phyloP scores from a whole-genome alignment of 2,797 vertebrate species.

The Rhinatrema bivittatum region DNA sequence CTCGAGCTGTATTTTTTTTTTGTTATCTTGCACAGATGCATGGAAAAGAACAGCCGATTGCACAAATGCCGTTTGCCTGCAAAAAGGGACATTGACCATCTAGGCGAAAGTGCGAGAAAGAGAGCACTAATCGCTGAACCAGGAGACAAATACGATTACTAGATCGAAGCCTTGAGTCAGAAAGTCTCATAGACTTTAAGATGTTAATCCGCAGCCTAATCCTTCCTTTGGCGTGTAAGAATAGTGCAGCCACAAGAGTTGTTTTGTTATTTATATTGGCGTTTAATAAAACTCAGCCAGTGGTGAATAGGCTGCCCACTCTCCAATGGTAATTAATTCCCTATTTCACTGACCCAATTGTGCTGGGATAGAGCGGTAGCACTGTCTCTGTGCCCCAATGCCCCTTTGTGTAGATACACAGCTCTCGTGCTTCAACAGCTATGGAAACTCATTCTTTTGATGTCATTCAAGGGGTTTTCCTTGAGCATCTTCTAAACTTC shows the following conservation, averaged over 20 bases:
- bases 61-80: conserved; percentile 48
- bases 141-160: conserved; percentile 74
- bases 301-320: conserved; percentile 70
- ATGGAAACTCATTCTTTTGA: conserved; percentile 74
- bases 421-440: conserved; percentile 71
- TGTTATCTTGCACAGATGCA: conserved; percentile 42
- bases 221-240: conserved; percentile 75
- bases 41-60: conserved; percentile 54
- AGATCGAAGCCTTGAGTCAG: conserved; percentile 72
- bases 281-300: conserved; percentile 76
- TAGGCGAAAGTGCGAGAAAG: conserved; percentile 52
- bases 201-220: conserved; percentile 73
- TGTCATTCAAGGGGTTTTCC: conserved; percentile 73
- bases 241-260: conserved; percentile 73
- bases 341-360: conserved; percentile 77
- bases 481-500: conserved; percentile 75
- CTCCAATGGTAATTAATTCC: conserved; percentile 78
- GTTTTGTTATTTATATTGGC: conserved; percentile 80
- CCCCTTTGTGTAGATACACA: conserved; percentile 62
- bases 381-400: conserved; percentile 58
- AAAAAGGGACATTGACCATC: conserved; percentile 62
- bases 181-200: conserved; percentile 78
- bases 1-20: conserved; percentile 32
- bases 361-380: conserved; percentile 65
- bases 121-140: conserved; percentile 69